Conservation (phyloP, 2,797 vertebrate species). For the Saguinus oedipus region DNA sequence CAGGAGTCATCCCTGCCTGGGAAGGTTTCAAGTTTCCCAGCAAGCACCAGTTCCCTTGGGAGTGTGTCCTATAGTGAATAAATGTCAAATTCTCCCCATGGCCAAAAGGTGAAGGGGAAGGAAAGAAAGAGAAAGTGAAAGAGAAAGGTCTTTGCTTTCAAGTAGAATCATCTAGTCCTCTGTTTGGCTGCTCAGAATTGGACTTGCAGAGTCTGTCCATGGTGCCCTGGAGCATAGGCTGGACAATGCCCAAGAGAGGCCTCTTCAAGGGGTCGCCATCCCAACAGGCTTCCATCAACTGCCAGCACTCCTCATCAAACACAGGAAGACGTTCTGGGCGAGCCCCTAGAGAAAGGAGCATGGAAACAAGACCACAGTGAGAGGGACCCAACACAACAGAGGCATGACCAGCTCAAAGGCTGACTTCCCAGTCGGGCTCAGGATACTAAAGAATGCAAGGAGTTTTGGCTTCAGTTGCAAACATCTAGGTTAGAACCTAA, state of each 20-base stretch:
- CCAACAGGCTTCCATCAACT: conserved; percentile 99
- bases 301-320: conserved; percentile 99
- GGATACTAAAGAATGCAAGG: neutral
- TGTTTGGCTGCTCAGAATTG: conserved; percentile 84
- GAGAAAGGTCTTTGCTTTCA: conserved; percentile 82
- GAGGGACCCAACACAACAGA: fast-evolving
- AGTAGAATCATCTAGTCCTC: conserved; percentile 93
- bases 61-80: conserved; percentile 23
- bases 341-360: conserved; percentile 85
- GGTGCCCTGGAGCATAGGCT: conserved; percentile 95
- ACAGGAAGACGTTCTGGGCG: conserved; percentile 91
- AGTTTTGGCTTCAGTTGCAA: neutral
- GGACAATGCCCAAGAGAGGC: conserved; percentile 95
- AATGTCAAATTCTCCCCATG: conserved; percentile 59
- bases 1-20: conserved; percentile 61
- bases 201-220: conserved; percentile 92
- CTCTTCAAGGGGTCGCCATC: conserved; percentile 94
- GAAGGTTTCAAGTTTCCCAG: conserved; percentile 59
- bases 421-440: neutral
- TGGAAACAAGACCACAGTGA: neutral
- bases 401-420: neutral
- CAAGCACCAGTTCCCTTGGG: conserved; percentile 28
- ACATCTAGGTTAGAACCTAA: neutral
- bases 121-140: neutral
- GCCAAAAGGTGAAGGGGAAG: conserved; percentile 56